A percentile compares a stretch with the other conserved stretches of the same genome.
Evolutionary conservation across 2,888 invertebrate species (phyloP).

Genomic region (Caenorhabditis doughertyi): DNA sequence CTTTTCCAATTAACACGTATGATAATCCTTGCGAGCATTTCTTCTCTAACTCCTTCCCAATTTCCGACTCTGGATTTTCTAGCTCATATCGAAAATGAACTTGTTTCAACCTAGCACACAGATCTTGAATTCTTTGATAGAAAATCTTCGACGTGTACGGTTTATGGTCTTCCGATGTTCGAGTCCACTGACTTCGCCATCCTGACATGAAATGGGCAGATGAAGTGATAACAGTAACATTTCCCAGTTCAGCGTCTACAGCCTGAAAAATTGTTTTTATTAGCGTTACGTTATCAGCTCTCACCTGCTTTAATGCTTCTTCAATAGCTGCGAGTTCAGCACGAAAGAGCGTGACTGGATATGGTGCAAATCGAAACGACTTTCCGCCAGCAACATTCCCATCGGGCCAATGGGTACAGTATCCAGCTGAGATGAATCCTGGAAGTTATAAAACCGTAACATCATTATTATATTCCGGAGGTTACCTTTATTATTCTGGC

Average conservation of each 20-base stretch:
- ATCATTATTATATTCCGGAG: neutral
- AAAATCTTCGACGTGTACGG: conserved; percentile 3
- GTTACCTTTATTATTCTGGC: conserved; percentile 26
- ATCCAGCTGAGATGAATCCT: conserved; percentile 57
- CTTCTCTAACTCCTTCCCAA: conserved; percentile 46
- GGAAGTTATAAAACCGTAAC: neutral
- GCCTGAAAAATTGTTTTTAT: conserved; percentile 15
- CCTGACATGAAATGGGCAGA: conserved; percentile 49
- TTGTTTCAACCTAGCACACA: conserved; percentile 28
- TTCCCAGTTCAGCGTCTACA: conserved; percentile 25
- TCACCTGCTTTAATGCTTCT: conserved; percentile 67
- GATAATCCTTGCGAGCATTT: conserved; percentile 49
- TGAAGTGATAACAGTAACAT: conserved; percentile 19
- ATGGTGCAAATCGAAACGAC: conserved; percentile 57
- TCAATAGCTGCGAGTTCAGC: conserved; percentile 72
- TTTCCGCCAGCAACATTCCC: conserved; percentile 44
- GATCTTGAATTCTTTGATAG: conserved; percentile 50
- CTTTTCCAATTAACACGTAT: conserved; percentile 44
- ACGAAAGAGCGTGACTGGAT: conserved; percentile 71
- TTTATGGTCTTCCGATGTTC: conserved; percentile 6
- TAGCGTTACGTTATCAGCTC: neutral
- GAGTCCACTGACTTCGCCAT: conserved; percentile 47
- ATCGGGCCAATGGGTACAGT: conserved; percentile 60
- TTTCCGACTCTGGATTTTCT: neutral
- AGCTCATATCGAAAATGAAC: conserved; percentile 37